Evolutionary conservation across 2,113 vertebrate species (phyloP), one percentile per base, ranked within the genome.

Genomic region (Archocentrus centrarchus): DNA sequence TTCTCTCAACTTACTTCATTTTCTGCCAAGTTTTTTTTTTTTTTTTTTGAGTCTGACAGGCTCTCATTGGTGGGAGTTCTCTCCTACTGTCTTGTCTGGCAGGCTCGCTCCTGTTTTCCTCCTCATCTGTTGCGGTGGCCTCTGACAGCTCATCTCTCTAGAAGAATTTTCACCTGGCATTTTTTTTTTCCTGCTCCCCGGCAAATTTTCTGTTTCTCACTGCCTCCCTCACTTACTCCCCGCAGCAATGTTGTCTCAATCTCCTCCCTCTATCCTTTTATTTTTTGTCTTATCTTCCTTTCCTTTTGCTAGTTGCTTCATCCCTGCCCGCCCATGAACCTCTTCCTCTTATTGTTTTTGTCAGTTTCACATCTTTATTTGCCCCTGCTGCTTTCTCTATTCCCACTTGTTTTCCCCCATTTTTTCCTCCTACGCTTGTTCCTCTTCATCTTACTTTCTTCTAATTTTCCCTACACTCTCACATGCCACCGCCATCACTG

Each of bases 181-280:
- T 24, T 27, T 83, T 82, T 77, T 83, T 76, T 64, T 2, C 35
- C 17, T 20, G 9, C 20, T 85, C 77, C 57, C 50, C 66, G 47
- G 64, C 63, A 73, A 79, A 85, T 87, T 81, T 78, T 81, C 62
- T 17, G 78, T 77, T 64, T 82, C 55, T 84, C 44, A 57, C 30
- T 62, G 35, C 75, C 62, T 70, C 53, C 58, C 64, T 85, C 55
- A 6, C 70, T 68, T 13, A 7, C 60, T 62, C 75, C 86, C 81
- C 59, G 68, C 87, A 89, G 91, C 86, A 27, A 20, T 75, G 60
- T 87, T 86, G 73, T 88, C 83, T 87, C 85, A 84, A 55, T 92
- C 86, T 53, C 83, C 88, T 53, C 61, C 70, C 77, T 83, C 59
- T 85, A 27, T 61, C 14, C 35, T 59, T 22, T 64, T 20, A 44